Evolutionary conservation across 2,888 invertebrate genomes (phyloP).

Genomic region (Tolmerus cingulatus): DNA sequence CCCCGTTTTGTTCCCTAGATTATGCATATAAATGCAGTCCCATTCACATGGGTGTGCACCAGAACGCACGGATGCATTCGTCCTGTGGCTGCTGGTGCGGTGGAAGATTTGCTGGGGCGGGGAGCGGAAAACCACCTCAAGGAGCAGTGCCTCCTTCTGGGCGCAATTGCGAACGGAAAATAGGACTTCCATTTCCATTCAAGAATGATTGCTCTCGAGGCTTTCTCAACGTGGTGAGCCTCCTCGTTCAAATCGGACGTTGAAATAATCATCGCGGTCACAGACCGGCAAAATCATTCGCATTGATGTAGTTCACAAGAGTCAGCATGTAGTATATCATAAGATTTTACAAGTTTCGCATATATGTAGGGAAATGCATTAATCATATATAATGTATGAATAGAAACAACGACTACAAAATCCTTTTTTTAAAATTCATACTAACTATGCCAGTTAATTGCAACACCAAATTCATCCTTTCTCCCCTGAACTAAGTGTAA

Average conservation of each 20-base stretch:
- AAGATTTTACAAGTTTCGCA: neutral
- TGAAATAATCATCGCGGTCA: neutral
- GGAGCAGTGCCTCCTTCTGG: neutral
- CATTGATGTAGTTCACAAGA: neutral
- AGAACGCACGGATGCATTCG: neutral
- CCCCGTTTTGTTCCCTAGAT: neutral
- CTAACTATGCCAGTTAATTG: too few species aligned
- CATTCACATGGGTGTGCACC: slow-evolving; percentile 8
- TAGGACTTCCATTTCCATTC: neutral
- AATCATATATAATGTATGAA: too few species aligned
- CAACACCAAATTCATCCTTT: too few species aligned
- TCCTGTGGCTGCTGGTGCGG: neutral
- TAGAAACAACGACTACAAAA: too few species aligned
- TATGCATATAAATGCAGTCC: slow-evolving; percentile 27
- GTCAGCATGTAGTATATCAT: neutral
- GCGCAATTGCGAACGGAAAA: neutral
- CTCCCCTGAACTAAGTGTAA: too few species aligned
- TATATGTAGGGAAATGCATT: too few species aligned
- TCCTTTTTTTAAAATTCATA: too few species aligned
- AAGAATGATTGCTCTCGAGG: neutral
- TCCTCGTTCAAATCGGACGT: neutral
- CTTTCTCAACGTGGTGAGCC: neutral
- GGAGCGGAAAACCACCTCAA: neutral
- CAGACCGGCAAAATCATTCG: neutral
- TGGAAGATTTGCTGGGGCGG: neutral